Conservation (phyloP, 2,888 invertebrate genomes). For the Macrophya alboannulata region DNA sequence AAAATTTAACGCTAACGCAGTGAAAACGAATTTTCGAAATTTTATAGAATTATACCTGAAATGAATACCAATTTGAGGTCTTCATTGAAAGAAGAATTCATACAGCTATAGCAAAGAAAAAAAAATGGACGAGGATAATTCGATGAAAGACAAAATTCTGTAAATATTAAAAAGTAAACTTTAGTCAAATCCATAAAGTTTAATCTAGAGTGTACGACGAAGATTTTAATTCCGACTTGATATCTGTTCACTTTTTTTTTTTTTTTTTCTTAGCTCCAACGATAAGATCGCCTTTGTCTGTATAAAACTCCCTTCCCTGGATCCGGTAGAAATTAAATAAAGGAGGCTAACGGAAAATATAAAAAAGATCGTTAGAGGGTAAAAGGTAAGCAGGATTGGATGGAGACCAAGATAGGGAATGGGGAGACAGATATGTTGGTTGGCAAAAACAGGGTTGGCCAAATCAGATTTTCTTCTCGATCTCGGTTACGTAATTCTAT, state of each 20-base stretch:
- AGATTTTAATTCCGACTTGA: slow-evolving; percentile 1
- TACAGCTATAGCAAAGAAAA: no score
- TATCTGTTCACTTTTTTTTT: background rate
- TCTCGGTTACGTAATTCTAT: slow-evolving; percentile 27
- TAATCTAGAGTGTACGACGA: background rate
- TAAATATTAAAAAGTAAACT: background rate
- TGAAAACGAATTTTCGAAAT: background rate
- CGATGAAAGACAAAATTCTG: background rate
- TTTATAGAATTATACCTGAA: background rate
- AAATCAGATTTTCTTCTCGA: slow-evolving; percentile 34
- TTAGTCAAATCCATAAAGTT: background rate
- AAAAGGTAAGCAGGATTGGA: slow-evolving; percentile 45
- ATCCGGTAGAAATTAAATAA: slow-evolving; percentile 10
- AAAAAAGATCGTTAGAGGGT: slow-evolving; percentile 40
- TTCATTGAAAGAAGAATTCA: no score
- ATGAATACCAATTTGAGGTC: background rate
- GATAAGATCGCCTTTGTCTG: background rate
- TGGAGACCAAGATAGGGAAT: slow-evolving; percentile 23
- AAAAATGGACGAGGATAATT: no score
- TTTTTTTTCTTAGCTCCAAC: background rate
- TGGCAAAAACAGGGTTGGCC: background rate
- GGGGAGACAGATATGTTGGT: background rate
- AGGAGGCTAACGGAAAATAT: slow-evolving; percentile 25
- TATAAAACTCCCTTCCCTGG: background rate
- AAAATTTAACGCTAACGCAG: slow-evolving; percentile 2